These are phyloP conservation scores for Tetranychus truncatus DNA, from an alignment of 2,888 invertebrate genomes.

Conservation along the genomic window DNA sequence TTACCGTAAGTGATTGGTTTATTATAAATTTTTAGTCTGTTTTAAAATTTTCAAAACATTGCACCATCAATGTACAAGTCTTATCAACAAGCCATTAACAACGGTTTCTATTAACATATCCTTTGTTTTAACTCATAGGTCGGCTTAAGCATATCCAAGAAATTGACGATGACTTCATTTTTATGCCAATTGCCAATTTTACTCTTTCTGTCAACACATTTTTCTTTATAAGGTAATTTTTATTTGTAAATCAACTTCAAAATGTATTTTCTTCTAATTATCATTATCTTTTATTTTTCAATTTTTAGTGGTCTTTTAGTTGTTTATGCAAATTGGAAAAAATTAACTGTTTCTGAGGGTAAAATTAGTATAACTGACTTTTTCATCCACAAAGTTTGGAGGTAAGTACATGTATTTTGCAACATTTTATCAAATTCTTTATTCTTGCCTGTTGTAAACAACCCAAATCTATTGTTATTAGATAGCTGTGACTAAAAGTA, in stretches of 20 bases:
- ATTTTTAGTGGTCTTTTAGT: slow-evolving; percentile 33
- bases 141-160: slow-evolving; percentile 7
- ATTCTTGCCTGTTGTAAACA: no score
- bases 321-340: slow-evolving; percentile 33
- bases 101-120: not conserved
- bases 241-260: slow-evolving; percentile 19
- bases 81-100: not conserved
- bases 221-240: slow-evolving; percentile 33
- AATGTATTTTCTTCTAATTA: slow-evolving; percentile 2
- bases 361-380: slow-evolving; percentile 22
- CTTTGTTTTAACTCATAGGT: not conserved
- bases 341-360: slow-evolving; percentile 29
- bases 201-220: slow-evolving; percentile 35
- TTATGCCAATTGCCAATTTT: slow-evolving; percentile 31
- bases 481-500: no score
- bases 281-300: not conserved
- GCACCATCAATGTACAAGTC: not conserved
- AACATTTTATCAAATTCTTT: not conserved
- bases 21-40: slow-evolving; percentile 15
- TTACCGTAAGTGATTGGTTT: slow-evolving; percentile 29
- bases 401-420: slow-evolving; percentile 15
- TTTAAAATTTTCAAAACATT: not conserved
- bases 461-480: not conserved
- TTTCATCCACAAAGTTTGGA: slow-evolving; percentile 23
- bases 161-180: slow-evolving; percentile 8